phyloP scores from a whole-genome alignment of 2,797 vertebrate genomes.

The Brachyalestes nurse region DNA sequence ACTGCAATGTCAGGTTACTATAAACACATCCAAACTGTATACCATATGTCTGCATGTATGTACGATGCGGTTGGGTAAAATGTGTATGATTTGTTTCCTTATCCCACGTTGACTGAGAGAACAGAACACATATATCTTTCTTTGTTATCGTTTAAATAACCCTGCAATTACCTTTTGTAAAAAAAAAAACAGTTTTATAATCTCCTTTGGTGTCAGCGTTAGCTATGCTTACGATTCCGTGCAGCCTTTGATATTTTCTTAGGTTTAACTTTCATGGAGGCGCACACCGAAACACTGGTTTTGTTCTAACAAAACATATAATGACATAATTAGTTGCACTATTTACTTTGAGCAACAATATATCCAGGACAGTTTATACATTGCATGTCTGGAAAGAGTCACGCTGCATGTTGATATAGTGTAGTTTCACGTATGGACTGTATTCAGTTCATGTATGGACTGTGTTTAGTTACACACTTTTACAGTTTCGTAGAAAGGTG shows the following conservation, averaged over 20 bases:
- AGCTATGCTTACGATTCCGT: neutral
- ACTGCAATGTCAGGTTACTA: constrained; percentile 73
- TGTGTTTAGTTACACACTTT: no score
- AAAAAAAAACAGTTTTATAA: constrained; percentile 12
- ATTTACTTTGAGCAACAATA: constrained; percentile 34
- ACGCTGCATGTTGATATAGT: constrained; percentile 12
- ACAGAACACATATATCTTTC: constrained; percentile 49
- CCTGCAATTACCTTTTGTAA: constrained; percentile 35
- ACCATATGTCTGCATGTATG: constrained; percentile 64
- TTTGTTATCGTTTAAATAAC: constrained; percentile 46
- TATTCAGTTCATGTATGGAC: constrained; percentile 13
- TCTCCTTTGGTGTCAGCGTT: constrained; percentile 15
- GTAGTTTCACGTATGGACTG: constrained; percentile 20
- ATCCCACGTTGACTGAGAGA: constrained; percentile 61
- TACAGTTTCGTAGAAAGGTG: no score
- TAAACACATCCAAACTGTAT: constrained; percentile 74
- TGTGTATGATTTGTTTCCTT: constrained; percentile 64
- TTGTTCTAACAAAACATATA: constrained; percentile 31
- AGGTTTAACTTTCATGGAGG: constrained; percentile 26
- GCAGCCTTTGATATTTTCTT: constrained; percentile 34
- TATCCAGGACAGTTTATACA: constrained; percentile 24
- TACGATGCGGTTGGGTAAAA: constrained; percentile 62
- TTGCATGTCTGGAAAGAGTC: constrained; percentile 31
- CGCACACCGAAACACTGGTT: constrained; percentile 18
- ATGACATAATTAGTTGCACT: constrained; percentile 27